Conservation (phyloP, 2,888 invertebrate genomes). For the Agrotis exclamationis region DNA sequence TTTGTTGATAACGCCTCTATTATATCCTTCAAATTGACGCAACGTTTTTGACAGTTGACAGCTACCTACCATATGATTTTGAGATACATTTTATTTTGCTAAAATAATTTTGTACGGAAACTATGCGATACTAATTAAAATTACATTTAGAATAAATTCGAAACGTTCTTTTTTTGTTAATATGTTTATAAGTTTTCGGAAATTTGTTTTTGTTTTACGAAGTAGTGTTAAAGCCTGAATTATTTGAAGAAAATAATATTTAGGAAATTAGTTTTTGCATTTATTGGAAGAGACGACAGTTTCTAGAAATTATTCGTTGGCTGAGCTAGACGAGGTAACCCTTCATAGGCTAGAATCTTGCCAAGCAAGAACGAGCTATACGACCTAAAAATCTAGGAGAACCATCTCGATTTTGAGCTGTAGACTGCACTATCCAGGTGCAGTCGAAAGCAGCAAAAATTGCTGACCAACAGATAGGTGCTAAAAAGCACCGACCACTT, state of each 20-base stretch:
- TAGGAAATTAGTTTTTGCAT: constrained; percentile 18
- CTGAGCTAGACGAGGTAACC: constrained; percentile 4
- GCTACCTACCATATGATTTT: constrained; percentile 54
- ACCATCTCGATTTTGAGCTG: not conserved
- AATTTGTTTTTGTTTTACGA: constrained; percentile 13
- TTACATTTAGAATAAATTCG: constrained; percentile 22
- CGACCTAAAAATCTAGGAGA: too few relatives aligned
- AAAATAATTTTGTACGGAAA: constrained; percentile 47
- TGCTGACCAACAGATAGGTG: constrained; percentile 21
- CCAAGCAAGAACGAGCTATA: not conserved
- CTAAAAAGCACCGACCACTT: constrained; percentile 29
- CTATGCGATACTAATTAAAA: constrained; percentile 33
- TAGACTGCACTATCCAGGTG: not conserved
- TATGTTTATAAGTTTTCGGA: not conserved
- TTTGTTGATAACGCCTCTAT: not conserved
- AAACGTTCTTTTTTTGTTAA: constrained; percentile 16
- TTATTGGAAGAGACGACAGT: not conserved
- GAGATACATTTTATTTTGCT: constrained; percentile 50
- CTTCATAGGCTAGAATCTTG: not conserved
- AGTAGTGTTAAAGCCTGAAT: not conserved
- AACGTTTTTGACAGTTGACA: constrained; percentile 62
- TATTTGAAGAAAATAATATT: constrained; percentile 4
- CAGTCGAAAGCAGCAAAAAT: constrained; percentile 22
- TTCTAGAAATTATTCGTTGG: constrained; percentile 3
- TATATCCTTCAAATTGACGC: constrained; percentile 41